Evolutionary conservation across 2,113 vertebrate species (phyloP).

Genomic region (Dromaius novaehollandiae): DNA sequence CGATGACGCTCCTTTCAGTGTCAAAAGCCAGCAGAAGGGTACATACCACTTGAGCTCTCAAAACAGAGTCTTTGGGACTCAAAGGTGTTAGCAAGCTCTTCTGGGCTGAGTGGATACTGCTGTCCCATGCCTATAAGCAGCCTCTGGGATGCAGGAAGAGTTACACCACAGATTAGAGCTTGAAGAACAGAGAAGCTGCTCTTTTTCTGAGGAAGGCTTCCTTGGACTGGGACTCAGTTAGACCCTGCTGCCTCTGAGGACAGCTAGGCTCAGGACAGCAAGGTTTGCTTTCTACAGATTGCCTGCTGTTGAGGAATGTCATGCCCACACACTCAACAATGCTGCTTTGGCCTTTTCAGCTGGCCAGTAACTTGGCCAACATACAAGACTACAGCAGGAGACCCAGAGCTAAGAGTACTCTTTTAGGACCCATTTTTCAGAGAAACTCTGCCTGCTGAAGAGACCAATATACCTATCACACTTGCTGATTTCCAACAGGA

Average conservation of each 20-base stretch:
- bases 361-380: not conserved
- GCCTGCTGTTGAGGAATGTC: not conserved
- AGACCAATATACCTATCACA: not conserved
- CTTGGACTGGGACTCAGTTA: not conserved
- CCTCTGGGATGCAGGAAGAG: not conserved
- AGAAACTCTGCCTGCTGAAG: not conserved
- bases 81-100: not conserved
- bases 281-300: not conserved
- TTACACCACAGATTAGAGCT: not conserved
- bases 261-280: not conserved
- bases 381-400: not conserved
- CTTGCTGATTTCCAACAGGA: not conserved
- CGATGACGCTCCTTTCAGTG: not conserved
- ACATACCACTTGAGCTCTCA: rapidly evolving
- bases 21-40: not conserved
- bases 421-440: not conserved
- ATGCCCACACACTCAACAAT: not conserved
- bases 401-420: not conserved
- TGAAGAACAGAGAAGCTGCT: not conserved
- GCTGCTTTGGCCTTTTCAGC: not conserved
- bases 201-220: not conserved
- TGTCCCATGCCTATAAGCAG: not conserved
- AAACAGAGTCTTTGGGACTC: rapidly evolving
- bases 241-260: not conserved
- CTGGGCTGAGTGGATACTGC: not conserved